phyloP scores from a whole-genome alignment of 2,113 vertebrate genomes.

The Hippocampus comes region DNA sequence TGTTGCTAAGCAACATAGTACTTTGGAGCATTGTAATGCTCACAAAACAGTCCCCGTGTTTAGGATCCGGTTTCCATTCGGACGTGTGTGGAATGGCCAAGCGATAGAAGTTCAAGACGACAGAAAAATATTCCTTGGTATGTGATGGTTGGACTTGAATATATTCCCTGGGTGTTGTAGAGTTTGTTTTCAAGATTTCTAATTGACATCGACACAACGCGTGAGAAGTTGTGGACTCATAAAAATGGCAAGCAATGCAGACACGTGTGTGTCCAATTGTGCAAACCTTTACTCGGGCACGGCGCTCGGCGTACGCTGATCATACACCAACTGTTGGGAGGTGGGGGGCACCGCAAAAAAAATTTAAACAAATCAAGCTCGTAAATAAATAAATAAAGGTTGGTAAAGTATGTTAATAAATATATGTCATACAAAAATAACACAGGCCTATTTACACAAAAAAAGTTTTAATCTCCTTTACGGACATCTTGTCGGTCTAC shows the following conservation, averaged over 20 bases:
- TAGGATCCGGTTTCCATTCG: constrained; percentile 23
- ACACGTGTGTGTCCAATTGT: neutral
- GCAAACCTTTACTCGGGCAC: too few species aligned
- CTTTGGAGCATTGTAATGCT: constrained; percentile 21
- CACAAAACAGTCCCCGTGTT: neutral
- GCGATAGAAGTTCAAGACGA: neutral
- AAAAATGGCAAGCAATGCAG: neutral
- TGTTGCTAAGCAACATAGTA: constrained; percentile 56
- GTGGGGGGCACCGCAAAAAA: too few species aligned
- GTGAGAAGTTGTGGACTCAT: neutral
- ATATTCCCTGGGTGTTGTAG: neutral
- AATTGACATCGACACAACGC: neutral
- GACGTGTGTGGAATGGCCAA: neutral
- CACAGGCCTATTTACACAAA: too few species aligned
- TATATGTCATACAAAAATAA: too few species aligned
- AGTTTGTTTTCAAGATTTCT: neutral
- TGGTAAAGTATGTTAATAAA: too few species aligned
- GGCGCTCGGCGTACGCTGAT: too few species aligned
- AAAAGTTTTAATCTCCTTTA: too few species aligned
- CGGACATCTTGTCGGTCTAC: too few species aligned
- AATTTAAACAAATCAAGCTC: too few species aligned
- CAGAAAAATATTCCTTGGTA: neutral
- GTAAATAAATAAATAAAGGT: too few species aligned
- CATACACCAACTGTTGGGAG: too few species aligned
- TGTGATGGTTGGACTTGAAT: neutral